These are phyloP conservation scores for Chamaea fasciata DNA, from an alignment of 2,113 vertebrate species.

Conservation along the genomic window DNA sequence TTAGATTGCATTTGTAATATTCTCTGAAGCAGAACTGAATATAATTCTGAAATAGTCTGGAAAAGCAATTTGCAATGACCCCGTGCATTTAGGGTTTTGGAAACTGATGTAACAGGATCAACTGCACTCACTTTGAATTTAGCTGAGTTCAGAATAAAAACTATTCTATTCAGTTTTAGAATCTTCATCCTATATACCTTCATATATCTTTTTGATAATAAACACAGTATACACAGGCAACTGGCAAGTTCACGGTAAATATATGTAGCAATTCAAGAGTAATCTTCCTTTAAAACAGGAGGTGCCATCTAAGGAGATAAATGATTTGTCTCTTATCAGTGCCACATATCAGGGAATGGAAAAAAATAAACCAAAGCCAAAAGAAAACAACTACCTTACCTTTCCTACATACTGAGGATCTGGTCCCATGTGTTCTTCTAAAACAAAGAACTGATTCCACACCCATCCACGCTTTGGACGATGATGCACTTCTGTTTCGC, in stretches of 20 bases:
- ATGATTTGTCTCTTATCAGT: neutral
- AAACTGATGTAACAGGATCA: neutral
- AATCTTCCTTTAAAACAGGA: neutral
- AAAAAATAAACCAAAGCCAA: neutral
- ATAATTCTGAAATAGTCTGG: neutral
- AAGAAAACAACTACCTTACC: conserved; percentile 66
- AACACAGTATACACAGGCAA: neutral
- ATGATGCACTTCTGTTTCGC: conserved; percentile 95
- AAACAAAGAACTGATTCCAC: conserved; percentile 99
- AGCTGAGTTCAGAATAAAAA: neutral
- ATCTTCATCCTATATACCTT: neutral
- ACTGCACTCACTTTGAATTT: neutral
- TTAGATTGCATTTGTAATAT: neutral
- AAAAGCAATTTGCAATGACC: neutral
- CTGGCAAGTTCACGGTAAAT: neutral
- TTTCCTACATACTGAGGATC: conserved; percentile 97
- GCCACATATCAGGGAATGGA: neutral
- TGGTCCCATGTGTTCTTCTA: conserved; percentile 98
- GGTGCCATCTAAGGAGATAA: neutral
- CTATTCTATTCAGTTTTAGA: neutral
- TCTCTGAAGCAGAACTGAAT: neutral
- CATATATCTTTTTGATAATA: neutral
- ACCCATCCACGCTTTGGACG: conserved; percentile 98
- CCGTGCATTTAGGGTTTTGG: neutral
- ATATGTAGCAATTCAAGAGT: neutral